These are phyloP conservation scores for Amphibalanus amphitrite DNA, from an alignment of 1,140 invertebrate genomes.

Conservation along the genomic window DNA sequence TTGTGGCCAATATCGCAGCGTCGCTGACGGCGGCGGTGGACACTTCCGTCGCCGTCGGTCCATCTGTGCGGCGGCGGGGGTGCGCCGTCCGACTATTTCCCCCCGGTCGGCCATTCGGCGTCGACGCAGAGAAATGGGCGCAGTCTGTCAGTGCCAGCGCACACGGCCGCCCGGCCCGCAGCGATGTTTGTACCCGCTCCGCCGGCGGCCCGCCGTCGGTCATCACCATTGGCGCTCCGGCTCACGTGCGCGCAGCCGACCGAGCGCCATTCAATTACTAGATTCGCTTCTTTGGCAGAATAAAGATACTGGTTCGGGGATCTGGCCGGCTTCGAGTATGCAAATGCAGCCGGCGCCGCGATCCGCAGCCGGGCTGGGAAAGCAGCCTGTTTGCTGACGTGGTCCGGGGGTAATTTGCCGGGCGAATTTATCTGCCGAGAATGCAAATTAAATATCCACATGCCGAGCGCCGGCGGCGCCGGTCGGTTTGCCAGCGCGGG, in stretches of 20 bases:
- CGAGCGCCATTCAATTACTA: not conserved
- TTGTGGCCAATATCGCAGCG: no score
- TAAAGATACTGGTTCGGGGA: not conserved
- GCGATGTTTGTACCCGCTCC: not conserved
- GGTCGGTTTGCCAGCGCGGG: no score
- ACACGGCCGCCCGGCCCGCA: no score
- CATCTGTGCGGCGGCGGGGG: no score
- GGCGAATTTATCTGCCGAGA: not conserved
- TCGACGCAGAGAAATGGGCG: not conserved
- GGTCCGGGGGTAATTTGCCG: not conserved
- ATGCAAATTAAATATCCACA: not conserved
- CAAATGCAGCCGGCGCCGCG: not conserved
- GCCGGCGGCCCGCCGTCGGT: not conserved
- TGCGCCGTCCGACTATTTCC: not conserved
- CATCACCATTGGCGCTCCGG: not conserved
- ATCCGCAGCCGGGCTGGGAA: not conserved
- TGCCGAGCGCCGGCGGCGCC: not conserved
- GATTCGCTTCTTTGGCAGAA: not conserved
- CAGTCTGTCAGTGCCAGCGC: not conserved
- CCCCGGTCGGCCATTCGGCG: not conserved
- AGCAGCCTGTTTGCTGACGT: not conserved
- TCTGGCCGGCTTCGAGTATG: not conserved
- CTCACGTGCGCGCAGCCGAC: not conserved
- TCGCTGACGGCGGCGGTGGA: no score
- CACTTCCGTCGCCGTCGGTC: no score